A percentile compares a stretch with the other conserved stretches of the same genome.
These are phyloP conservation scores for Agonopterix subpropinquella DNA, from an alignment of 2,888 invertebrate genomes.

Conservation along the genomic window DNA sequence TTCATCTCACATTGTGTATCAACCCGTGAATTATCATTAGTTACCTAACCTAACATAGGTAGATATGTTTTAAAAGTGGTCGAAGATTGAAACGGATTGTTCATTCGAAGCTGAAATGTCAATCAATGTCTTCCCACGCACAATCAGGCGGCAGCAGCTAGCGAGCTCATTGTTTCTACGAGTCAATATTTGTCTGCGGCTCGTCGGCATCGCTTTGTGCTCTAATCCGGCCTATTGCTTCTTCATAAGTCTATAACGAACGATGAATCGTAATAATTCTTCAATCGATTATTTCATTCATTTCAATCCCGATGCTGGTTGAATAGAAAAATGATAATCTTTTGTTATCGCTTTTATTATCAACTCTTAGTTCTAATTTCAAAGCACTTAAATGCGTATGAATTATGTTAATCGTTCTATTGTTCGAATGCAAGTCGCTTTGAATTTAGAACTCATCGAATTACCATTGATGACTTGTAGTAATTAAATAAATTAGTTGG, in stretches of 20 bases:
- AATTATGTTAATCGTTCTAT: constrained; percentile 44
- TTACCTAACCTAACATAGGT: too few relatives aligned
- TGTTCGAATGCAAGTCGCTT: constrained; percentile 29
- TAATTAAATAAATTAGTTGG: constrained; percentile 1
- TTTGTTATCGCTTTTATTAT: constrained; percentile 47
- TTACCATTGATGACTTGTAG: constrained; percentile 3
- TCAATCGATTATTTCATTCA: constrained; percentile 66
- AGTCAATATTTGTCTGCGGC: constrained; percentile 73
- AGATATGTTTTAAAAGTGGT: too few relatives aligned
- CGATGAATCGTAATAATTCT: constrained; percentile 71
- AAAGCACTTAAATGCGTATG: constrained; percentile 28
- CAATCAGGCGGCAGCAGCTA: constrained; percentile 29
- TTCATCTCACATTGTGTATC: constrained; percentile 65
- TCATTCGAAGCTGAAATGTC: constrained; percentile 34
- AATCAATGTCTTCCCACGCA: constrained; percentile 50
- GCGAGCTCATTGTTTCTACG: constrained; percentile 59
- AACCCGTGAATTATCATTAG: constrained; percentile 45
- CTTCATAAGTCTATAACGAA: constrained; percentile 50
- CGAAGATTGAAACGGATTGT: constrained; percentile 1
- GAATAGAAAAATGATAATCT: constrained; percentile 51
- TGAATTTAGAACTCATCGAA: constrained; percentile 4
- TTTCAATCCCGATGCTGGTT: constrained; percentile 34
- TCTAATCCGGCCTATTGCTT: constrained; percentile 61
- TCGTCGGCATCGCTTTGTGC: constrained; percentile 63
- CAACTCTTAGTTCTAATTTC: constrained; percentile 46